Base-by-base conservation (phyloP, 1,140 invertebrate species). In the Macrobrachium rosenbergii region DNA sequence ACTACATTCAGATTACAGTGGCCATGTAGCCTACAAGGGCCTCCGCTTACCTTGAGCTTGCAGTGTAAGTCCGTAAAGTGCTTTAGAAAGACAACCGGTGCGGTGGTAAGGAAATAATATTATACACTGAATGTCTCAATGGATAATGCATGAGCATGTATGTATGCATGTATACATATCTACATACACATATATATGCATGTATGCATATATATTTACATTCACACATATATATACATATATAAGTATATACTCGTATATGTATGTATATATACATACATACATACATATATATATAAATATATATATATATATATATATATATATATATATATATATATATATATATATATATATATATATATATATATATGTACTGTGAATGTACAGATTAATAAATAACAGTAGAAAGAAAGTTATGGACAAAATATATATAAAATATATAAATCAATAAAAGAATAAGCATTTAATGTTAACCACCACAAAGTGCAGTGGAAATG, bases 201-300 rank as follows among this genome's bases (percentile, higher is more conserved):
- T 75, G 12, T 75, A 75, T 75, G 12, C 12, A 75, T 75, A 75
- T 75, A 75, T 75, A 75, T 28, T 8, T 75, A 75, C 12, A 75
- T 75, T 8, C 12, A 77, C 58, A 43, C 45, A 37, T 77, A 45
- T 77, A 45, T 77, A 45, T 77, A n/a, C n/a, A 45, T 45, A 77
- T 8, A 77, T 77, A 45, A 43, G 16, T 77, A 14, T n/a, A n/a
- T n/a, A n/a, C n/a, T 10, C 23, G 37, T 75, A 75, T 75, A 37
- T 75, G 23, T 75, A 75, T 75, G 12, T 75, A 75, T 75, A 75
- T 28, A 75, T 75, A 75, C 12, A 75, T 75, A 75, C 12, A 77
- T 77, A 43, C 45, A 37, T 77, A 45, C 45, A 45, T 77, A 45
- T 77, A 45, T 45, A 77, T 8, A 77, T 77, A 45, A 43, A 45